These are phyloP conservation scores for Nemoura dubitans DNA, from an alignment of 2,888 invertebrate species.

Conservation along the genomic window DNA sequence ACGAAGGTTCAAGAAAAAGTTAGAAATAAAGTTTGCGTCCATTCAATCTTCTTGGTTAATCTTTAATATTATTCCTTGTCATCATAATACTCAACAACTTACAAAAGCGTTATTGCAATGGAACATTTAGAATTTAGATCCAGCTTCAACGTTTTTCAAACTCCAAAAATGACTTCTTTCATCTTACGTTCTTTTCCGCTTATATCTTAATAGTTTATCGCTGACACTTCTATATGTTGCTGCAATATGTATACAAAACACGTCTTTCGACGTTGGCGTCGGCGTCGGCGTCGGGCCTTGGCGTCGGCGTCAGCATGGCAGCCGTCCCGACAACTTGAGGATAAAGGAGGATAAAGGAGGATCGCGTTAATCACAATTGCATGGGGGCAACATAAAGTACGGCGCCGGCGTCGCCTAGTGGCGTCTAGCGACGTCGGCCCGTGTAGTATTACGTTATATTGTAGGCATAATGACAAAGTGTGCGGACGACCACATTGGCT, in stretches of 20 bases:
- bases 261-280: background rate
- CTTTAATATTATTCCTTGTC: background rate
- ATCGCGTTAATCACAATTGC: conserved; percentile 17
- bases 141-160: background rate
- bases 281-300: background rate
- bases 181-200: conserved; percentile 12
- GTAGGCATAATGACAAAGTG: background rate
- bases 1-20: background rate
- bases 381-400: background rate
- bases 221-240: background rate
- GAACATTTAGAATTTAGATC: background rate
- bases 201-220: conserved; percentile 12
- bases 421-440: background rate
- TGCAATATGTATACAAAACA: conserved; percentile 22
- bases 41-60: background rate
- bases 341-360: conserved; percentile 7
- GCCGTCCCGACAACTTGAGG: background rate
- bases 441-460: background rate
- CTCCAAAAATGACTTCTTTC: conserved; percentile 4
- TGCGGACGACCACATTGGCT: conserved; percentile 9
- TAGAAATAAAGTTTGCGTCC: background rate
- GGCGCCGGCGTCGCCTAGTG: background rate
- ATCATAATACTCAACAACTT: background rate
- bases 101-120: background rate
- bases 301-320: background rate